Conservation (phyloP, 2,113 vertebrate species). For the Dasyprocta punctata region DNA sequence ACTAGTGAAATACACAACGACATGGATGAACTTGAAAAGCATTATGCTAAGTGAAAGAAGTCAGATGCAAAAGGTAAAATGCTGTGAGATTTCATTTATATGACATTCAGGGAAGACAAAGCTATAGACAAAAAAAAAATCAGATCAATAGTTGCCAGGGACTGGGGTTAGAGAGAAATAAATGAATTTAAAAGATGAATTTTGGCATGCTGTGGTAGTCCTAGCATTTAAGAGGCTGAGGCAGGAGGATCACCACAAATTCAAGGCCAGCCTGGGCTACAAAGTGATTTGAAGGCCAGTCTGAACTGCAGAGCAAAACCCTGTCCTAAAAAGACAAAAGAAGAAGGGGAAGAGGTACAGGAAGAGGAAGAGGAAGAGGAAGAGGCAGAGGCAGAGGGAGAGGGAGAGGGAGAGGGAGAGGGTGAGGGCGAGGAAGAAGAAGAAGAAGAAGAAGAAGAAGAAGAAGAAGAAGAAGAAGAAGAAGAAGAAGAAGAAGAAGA, state of each 20-base stretch:
- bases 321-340: too few species aligned
- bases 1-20: background rate
- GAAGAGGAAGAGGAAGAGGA: background rate
- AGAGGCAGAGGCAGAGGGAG: too few species aligned
- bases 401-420: too few species aligned
- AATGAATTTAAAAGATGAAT: background rate
- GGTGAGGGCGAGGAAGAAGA: background rate
- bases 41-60: background rate
- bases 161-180: background rate
- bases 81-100: background rate
- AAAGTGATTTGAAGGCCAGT: too few species aligned
- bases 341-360: background rate
- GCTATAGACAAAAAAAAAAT: background rate
- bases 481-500: too few species aligned
- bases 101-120: background rate
- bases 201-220: background rate
- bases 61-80: background rate
- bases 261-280: too few species aligned
- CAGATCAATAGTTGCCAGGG: background rate
- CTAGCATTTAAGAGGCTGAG: too few species aligned
- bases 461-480: background rate
- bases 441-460: too few species aligned
- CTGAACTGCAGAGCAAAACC: too few species aligned
- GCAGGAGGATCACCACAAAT: too few species aligned
- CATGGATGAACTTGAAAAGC: background rate